These are phyloP conservation scores for Boloria selene DNA, from an alignment of 2,888 invertebrate genomes.

Conservation along the genomic window DNA sequence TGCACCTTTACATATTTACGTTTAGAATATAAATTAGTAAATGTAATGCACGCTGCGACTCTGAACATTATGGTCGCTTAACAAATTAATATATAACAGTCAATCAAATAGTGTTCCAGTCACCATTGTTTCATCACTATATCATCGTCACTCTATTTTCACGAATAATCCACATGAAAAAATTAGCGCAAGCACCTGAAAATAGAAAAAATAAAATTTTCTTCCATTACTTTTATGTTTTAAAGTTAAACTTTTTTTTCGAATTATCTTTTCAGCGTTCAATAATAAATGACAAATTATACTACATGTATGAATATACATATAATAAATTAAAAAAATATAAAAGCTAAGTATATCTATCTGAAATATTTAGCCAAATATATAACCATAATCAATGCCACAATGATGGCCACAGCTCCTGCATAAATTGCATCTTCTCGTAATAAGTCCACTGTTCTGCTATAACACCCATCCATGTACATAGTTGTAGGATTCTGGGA, in stretches of 20 bases:
- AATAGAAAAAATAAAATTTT: constrained; percentile 48
- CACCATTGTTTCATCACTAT: constrained; percentile 23
- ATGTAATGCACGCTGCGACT: constrained; percentile 40
- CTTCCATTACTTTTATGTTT: no score
- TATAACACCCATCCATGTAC: constrained; percentile 89
- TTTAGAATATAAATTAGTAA: constrained; percentile 47
- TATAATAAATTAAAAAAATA: no score
- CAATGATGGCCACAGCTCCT: constrained; percentile 90
- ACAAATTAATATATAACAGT: constrained; percentile 37
- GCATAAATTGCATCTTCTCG: constrained; percentile 90
- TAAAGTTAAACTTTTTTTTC: not conserved
- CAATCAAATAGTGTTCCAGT: constrained; percentile 30
- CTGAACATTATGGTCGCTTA: constrained; percentile 21
- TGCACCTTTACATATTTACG: constrained; percentile 37
- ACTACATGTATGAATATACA: not conserved
- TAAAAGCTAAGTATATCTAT: no score
- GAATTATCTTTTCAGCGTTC: not conserved
- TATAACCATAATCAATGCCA: constrained; percentile 91
- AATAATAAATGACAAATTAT: not conserved
- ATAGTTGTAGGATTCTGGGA: constrained; percentile 84
- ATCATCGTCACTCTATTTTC: constrained; percentile 86
- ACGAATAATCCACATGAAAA: constrained; percentile 93
- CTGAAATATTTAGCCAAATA: not conserved
- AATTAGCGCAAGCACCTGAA: constrained; percentile 92
- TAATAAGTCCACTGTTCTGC: constrained; percentile 86